Evolutionary conservation across 2,113 vertebrate genomes (phyloP).

Genomic region (Apteryx owenii): DNA sequence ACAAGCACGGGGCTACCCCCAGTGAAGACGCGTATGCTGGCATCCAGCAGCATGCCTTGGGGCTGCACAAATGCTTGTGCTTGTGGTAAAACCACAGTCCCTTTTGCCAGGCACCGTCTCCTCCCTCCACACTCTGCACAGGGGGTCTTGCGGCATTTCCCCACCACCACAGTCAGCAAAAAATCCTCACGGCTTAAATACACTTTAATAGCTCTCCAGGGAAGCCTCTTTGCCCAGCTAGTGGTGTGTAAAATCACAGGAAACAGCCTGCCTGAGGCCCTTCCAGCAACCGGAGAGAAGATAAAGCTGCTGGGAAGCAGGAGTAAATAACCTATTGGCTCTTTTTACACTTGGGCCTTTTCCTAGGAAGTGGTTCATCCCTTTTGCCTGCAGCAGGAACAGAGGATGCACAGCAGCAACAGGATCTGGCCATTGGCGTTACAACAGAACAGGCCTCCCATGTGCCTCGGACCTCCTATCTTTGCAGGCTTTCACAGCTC

Average conservation of each 20-base stretch:
- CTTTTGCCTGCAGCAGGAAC: not conserved
- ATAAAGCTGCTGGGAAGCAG: not conserved
- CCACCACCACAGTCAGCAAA: not conserved
- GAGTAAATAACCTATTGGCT: rapidly evolving
- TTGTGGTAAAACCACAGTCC: not conserved
- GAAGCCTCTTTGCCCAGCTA: not conserved
- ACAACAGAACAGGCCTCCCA: not conserved
- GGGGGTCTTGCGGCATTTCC: not conserved
- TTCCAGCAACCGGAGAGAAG: constrained; percentile 7
- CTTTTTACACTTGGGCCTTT: not conserved
- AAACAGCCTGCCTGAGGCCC: not conserved
- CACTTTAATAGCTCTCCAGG: not conserved
- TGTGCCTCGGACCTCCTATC: not conserved
- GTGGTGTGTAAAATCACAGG: not conserved
- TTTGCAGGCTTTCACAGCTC: not conserved
- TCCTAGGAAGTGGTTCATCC: not conserved
- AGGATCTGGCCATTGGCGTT: not conserved
- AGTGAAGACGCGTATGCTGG: not conserved
- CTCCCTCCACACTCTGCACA: not conserved
- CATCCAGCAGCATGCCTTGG: not conserved
- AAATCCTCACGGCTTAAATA: not conserved
- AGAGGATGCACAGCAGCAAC: not conserved
- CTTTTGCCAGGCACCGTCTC: not conserved
- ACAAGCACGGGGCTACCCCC: too few species aligned
- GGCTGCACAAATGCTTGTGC: not conserved